phyloP scores from a whole-genome alignment of 2,113 vertebrate species.

The Nesoenas mayeri region DNA sequence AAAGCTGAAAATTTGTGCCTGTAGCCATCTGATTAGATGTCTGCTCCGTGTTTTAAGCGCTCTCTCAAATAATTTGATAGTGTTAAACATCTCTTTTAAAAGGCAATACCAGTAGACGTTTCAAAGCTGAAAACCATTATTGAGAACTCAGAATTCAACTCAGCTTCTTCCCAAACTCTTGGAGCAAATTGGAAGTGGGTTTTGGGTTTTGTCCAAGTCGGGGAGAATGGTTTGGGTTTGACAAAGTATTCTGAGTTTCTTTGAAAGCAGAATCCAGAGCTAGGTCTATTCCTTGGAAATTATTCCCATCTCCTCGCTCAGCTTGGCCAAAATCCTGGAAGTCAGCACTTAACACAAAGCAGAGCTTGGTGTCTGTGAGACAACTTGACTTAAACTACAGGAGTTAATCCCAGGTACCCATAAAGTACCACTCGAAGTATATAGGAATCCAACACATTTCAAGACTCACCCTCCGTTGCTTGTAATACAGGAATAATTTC shows the following conservation, averaged over 20 bases:
- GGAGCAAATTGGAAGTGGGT: neutral
- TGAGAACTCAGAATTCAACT: neutral
- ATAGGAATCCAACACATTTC: neutral
- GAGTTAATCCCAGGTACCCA: neutral
- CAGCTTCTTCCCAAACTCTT: neutral
- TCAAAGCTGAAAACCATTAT: neutral
- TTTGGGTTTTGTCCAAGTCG: neutral
- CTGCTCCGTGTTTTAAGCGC: neutral
- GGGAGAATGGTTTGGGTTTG: conserved; percentile 1
- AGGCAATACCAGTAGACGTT: neutral
- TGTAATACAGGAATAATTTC: neutral
- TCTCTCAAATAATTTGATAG: neutral
- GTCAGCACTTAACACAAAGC: neutral
- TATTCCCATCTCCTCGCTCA: neutral
- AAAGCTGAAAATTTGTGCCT: neutral
- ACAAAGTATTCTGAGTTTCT: neutral
- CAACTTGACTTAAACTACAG: neutral
- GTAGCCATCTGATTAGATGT: neutral
- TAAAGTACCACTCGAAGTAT: neutral
- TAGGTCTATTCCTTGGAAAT: neutral
- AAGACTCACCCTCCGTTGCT: neutral
- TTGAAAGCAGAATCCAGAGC: conserved; percentile 8
- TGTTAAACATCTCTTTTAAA: neutral
- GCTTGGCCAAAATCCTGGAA: neutral
- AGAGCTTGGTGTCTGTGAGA: neutral